Evolutionary conservation across 1,140 invertebrate genomes (phyloP).

Genomic region (Aphelenchoides fujianensis): DNA sequence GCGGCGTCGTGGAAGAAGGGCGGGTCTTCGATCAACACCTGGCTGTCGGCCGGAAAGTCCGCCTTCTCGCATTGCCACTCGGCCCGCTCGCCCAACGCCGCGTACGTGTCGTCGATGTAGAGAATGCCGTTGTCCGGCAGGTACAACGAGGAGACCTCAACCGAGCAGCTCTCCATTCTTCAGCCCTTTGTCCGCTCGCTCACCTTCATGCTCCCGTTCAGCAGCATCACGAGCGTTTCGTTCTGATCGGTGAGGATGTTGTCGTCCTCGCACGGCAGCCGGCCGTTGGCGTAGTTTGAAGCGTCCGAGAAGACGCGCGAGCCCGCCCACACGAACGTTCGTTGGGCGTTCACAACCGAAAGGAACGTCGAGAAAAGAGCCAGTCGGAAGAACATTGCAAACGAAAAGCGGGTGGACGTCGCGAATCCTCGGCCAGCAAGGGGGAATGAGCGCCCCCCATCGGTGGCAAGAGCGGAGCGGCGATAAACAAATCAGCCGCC

Average conservation of each 20-base stretch:
- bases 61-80: constrained; percentile 31
- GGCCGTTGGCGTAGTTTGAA: constrained; percentile 15
- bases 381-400: too few relatives aligned
- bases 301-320: background rate
- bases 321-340: constrained; percentile 24
- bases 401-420: too few relatives aligned
- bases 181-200: background rate
- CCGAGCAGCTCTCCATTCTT: background rate
- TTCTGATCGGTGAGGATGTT: constrained; percentile 13
- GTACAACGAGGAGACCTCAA: constrained; percentile 22
- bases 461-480: too few relatives aligned
- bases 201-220: constrained; percentile 13
- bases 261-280: constrained; percentile 30
- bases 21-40: background rate
- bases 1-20: constrained; percentile 22
- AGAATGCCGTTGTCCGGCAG: constrained; percentile 29
- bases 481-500: too few relatives aligned
- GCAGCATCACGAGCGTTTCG: constrained; percentile 17
- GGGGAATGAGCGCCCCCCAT: too few relatives aligned
- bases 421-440: too few relatives aligned
- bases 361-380: background rate
- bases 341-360: constrained; percentile 7
- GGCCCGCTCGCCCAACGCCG: constrained; percentile 10
- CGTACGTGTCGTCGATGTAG: constrained; percentile 26
- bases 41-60: constrained; percentile 12